phyloP scores from a whole-genome alignment of 2,888 invertebrate species.

The Cacoxenus indagator region DNA sequence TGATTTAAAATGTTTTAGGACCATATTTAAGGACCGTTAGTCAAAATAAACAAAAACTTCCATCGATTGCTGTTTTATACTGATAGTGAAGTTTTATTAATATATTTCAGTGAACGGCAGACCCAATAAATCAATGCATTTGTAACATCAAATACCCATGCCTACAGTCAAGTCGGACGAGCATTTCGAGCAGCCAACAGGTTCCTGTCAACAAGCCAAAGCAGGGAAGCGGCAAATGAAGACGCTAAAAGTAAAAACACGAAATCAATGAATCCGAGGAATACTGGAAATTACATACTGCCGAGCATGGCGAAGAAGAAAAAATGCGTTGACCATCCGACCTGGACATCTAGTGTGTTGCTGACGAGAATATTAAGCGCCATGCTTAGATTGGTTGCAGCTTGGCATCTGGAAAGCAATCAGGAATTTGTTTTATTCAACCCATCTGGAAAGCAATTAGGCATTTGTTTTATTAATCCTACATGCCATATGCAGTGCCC shows the following conservation, averaged over 20 bases:
- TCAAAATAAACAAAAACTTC: too few relatives aligned
- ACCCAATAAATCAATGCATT: too few relatives aligned
- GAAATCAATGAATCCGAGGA: background rate
- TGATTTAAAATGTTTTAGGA: background rate
- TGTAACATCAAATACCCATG: too few relatives aligned
- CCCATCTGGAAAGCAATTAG: too few relatives aligned
- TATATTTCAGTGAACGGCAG: too few relatives aligned
- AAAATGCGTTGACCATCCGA: background rate
- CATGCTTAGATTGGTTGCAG: background rate
- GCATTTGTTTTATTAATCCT: background rate
- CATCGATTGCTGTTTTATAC: too few relatives aligned
- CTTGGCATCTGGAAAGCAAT: background rate
- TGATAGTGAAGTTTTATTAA: too few relatives aligned
- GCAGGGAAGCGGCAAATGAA: background rate
- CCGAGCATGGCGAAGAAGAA: background rate
- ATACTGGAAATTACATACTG: background rate
- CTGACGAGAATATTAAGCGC: background rate
- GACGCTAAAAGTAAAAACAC: background rate
- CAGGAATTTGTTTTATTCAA: background rate
- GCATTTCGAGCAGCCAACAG: too few relatives aligned
- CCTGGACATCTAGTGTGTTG: background rate
- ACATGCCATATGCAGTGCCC: background rate
- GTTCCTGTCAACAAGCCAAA: background rate
- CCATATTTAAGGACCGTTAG: background rate
- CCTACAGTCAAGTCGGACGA: too few relatives aligned